Base-by-base conservation (phyloP, 1,140 invertebrate species). In the Hermatobates lingyangjiaoensis region DNA sequence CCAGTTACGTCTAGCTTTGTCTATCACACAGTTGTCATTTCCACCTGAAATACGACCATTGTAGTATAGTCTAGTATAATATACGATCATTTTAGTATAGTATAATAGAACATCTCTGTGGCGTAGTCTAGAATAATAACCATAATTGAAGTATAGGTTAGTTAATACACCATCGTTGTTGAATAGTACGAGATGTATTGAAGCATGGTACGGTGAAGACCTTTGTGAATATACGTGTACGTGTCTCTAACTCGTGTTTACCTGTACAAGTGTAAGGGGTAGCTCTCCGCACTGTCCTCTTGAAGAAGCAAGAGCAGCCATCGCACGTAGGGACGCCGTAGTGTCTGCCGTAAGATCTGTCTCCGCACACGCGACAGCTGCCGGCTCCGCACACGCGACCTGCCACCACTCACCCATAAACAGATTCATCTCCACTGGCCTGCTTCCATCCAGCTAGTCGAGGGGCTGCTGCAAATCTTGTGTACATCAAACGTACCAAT, bases 291-390 rank as follows among this genome's bases (percentile, higher is more conserved):
- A 88, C 73, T 51, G 80, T 83, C 58, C 81, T 68, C 64, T 90
- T 90, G 64, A 91, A 90, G 63, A 91, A 90, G 59, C 87, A 90
- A 34, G 82, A 85, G 63, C 87, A 90, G 4, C 87, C 87, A 59
- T 91, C 87, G 62, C 87, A 90, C 60, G 84, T 85, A 62, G 75
- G 80, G 7, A 85, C 79, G 0, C 87, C 87, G 59, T 91, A 90
- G 64, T 91, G 86, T 63, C 87, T 86, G 0, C 87, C 87, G 57
- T 81, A 88, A 15, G 81, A 85, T 61, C 80, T 77, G 66, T 90
- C 87, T 1, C 87, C 87, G 60, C 87, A 90, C 39, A 90, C 84
- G 57, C 73, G 69, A 62, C 83, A 87, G 5, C 28, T 45, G 5
- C 23, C 45, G 10, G 12, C 10, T 21, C 26, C 23, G 3, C 4